Conservation (phyloP, 2,888 invertebrate genomes). For the Girardia tigrina region DNA sequence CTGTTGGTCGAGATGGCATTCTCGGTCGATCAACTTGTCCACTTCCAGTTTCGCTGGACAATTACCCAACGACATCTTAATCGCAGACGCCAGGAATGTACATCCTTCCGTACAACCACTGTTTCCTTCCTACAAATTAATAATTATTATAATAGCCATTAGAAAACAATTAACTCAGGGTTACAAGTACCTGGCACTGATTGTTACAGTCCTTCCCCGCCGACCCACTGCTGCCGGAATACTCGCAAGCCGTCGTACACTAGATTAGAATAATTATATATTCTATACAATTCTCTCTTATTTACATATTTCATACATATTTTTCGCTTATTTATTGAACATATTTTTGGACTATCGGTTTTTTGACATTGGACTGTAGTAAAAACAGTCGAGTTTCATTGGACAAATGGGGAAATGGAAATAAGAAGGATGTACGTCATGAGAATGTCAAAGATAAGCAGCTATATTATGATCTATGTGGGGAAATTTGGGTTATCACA, state of each 20-base stretch:
- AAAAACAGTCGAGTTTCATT: no score
- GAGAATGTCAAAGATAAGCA: background rate
- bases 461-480: background rate
- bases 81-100: background rate
- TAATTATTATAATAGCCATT: background rate
- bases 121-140: background rate
- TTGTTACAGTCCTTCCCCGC: background rate
- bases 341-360: no score
- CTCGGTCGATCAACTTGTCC: background rate
- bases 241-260: background rate
- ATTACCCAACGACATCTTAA: conserved; percentile 1
- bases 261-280: background rate
- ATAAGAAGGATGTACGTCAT: background rate
- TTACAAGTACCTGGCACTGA: background rate
- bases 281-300: no score
- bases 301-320: no score
- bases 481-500: background rate
- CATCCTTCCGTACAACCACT: background rate
- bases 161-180: background rate
- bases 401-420: no score
- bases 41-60: background rate
- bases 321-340: no score
- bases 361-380: no score
- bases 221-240: background rate
- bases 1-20: conserved; percentile 12